Evolutionary conservation across 2,797 vertebrate genomes (phyloP), one percentile per base, ranked within the genome.

Genomic region (Percopsis omiscomaycus): DNA sequence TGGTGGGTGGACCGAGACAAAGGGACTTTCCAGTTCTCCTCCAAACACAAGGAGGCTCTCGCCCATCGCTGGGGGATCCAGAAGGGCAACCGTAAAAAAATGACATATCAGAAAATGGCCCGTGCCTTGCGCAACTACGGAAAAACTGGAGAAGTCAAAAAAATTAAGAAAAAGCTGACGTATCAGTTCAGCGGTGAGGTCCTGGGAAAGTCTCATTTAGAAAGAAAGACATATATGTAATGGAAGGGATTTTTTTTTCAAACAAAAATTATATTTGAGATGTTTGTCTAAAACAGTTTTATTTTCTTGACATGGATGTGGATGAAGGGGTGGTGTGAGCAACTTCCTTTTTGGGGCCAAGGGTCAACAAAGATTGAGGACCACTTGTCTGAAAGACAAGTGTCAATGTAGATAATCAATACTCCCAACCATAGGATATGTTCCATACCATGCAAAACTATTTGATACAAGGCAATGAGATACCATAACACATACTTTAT

Each of bases 61-160:
- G 98, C 98, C 0, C 91, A 98, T 71, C 96, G 96, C 82, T 99
- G 98, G 98, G 98, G 98, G 66, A 89, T 97, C 83, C 96, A 98
- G 90, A 99, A 99, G 74, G 98, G 98, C 77, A 99, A 99, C 81
- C 96, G 98, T 75, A 99, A 98, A 89, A 98, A 98, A 90, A 99
- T 99, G 98, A 99, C 98, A 78, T 99, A 99, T 79, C 98, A 99
- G 92, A 99, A 99, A 89, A 99, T 99, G 98, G 98, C 98, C 3
- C 92, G 98, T 4, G 98, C 98, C 3, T 86, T 99, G 84, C 94
- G 98, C 89, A 99, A 99, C 91, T 99, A 99, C 0, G 96, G 98
- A 89, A 98, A 99, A 91, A 99, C 98, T 1, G 98, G 98, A n/a
- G 97, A 99, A 85, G 98, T 99, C 70, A 96, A 95, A 78, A 99